A percentile compares a stretch with the other conserved stretches of the same genome.
Conservation (phyloP, 2,113 vertebrate species). For the Diglossa brunneiventris region DNA sequence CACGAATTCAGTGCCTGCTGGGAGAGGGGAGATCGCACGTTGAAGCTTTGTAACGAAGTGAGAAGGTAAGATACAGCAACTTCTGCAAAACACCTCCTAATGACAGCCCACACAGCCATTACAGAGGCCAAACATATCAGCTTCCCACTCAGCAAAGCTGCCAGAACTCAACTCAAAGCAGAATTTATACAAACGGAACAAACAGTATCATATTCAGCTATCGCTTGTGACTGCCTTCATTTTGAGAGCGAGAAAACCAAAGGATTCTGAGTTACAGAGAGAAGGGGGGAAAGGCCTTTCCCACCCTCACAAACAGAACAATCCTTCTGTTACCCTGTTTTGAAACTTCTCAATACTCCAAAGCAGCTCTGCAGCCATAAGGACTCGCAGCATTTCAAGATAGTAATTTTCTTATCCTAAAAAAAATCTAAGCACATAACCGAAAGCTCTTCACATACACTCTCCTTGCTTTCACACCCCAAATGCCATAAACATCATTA, state of each 20-base stretch:
- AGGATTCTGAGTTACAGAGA: background rate
- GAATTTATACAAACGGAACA: constrained; percentile 59
- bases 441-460: background rate
- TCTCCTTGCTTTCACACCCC: background rate
- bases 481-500: background rate
- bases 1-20: constrained; percentile 37
- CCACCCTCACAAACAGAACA: background rate
- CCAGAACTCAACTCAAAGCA: constrained; percentile 53
- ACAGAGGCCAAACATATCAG: constrained; percentile 68
- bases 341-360: background rate
- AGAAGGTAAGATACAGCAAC: constrained; percentile 65
- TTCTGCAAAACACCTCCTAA: constrained; percentile 67
- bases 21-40: constrained; percentile 54
- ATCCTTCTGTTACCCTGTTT: background rate
- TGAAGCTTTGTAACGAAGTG: constrained; percentile 41
- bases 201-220: constrained; percentile 53
- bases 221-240: constrained; percentile 13
- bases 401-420: background rate
- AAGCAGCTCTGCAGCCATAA: background rate
- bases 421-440: background rate
- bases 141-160: constrained; percentile 68
- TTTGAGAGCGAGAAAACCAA: background rate
- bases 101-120: constrained; percentile 63
- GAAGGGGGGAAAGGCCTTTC: background rate
- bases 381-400: background rate